These are phyloP conservation scores for Cygnus olor DNA, from an alignment of 2,797 vertebrate genomes.

Conservation along the genomic window DNA sequence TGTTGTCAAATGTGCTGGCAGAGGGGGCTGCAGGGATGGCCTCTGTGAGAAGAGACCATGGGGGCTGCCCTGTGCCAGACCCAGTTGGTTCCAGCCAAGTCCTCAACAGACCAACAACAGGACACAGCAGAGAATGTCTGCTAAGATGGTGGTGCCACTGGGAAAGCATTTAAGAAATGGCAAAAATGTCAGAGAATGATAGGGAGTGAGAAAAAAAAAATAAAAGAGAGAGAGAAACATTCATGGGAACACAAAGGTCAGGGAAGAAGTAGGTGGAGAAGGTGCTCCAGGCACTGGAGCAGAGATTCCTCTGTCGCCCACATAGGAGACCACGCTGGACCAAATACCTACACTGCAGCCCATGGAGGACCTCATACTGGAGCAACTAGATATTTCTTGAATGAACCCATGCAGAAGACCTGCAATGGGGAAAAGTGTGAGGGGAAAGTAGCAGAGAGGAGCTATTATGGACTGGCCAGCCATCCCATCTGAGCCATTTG, in stretches of 20 bases:
- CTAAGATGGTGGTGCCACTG: not conserved
- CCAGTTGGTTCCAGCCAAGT: not conserved
- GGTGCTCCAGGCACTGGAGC: not conserved
- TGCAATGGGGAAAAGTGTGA: not conserved
- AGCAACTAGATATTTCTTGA: not conserved
- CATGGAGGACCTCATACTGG: fast-evolving
- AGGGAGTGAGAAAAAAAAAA: not conserved
- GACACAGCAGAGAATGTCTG: not conserved
- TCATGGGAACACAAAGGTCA: not conserved
- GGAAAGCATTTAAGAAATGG: not conserved
- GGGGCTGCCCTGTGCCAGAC: fast-evolving
- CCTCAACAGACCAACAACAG: fast-evolving
- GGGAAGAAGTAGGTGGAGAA: not conserved
- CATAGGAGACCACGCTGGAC: not conserved
- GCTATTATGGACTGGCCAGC: not conserved
- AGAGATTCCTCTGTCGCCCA: not conserved
- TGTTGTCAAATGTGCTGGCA: not conserved
- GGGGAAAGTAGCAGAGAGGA: not conserved
- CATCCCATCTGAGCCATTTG: fast-evolving
- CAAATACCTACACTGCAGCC: not conserved
- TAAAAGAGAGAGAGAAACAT: not conserved
- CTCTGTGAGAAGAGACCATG: not conserved
- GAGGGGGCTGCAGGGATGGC: fast-evolving
- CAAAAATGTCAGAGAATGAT: not conserved
- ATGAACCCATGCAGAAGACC: not conserved